Conservation (phyloP, 2,113 vertebrate genomes). For the Phasianus colchicus region DNA sequence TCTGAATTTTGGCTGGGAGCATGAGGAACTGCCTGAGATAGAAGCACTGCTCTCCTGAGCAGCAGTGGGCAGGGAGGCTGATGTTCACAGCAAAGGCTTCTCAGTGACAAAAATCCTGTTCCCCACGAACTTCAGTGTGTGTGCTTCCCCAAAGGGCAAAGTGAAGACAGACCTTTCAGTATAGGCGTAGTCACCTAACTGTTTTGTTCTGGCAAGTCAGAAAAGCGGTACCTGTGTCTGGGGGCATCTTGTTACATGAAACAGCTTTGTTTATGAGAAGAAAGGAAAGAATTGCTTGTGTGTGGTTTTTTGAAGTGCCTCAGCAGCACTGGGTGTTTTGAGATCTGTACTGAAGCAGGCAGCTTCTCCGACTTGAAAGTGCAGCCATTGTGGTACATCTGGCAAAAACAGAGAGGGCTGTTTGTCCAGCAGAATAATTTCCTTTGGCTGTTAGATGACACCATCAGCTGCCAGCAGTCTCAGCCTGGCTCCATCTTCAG, state of each 20-base stretch:
- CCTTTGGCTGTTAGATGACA: not conserved
- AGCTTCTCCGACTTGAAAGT: not conserved
- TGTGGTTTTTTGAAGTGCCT: not conserved
- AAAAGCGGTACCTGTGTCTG: not conserved
- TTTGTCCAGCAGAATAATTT: not conserved
- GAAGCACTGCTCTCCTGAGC: not conserved
- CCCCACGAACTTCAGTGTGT: not conserved
- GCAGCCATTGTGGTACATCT: not conserved
- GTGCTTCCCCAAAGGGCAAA: not conserved
- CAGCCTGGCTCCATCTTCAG: not conserved
- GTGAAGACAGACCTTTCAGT: not conserved
- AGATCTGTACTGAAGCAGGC: not conserved
- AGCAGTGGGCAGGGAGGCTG: not conserved
- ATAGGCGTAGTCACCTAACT: not conserved
- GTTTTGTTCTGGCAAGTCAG: slow-evolving; percentile 29
- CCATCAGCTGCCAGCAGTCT: not conserved
- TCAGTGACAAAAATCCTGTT: not conserved
- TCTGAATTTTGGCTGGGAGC: not conserved
- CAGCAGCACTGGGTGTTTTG: not conserved
- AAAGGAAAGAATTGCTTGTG: not conserved
- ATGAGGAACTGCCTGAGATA: not conserved
- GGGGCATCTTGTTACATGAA: not conserved
- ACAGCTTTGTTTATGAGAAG: not conserved
- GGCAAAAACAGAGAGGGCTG: not conserved
- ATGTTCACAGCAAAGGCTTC: not conserved